Percentiles rank a stretch among this genome's conserved stretches.
phyloP scores from a whole-genome alignment of 2,113 vertebrate species.

The Oreochromis aureus region DNA sequence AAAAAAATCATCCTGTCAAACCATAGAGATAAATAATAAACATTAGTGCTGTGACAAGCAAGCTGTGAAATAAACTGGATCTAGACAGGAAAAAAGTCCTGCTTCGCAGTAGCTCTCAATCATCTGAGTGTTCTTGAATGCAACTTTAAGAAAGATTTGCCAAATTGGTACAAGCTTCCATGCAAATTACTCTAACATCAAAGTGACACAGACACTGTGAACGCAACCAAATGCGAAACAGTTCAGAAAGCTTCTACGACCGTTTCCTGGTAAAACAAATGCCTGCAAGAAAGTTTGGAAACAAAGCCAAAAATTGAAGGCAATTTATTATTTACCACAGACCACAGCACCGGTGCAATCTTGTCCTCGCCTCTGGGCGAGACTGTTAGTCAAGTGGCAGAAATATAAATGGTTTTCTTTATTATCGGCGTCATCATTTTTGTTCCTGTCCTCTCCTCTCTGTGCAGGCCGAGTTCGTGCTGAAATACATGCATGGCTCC shows the following conservation, averaged over 20 bases:
- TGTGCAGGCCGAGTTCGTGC: background rate
- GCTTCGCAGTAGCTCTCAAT: background rate
- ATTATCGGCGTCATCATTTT: background rate
- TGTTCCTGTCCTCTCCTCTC: background rate
- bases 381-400: background rate
- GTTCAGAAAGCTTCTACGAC: background rate
- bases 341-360: background rate
- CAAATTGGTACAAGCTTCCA: background rate
- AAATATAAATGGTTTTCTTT: background rate
- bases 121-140: background rate
- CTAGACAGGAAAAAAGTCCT: background rate
- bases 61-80: background rate
- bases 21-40: background rate
- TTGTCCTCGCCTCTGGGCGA: background rate
- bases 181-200: background rate
- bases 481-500: background rate
- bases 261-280: background rate
- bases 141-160: background rate
- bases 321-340: background rate
- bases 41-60: background rate
- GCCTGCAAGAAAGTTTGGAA: background rate
- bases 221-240: background rate
- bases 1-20: background rate
- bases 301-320: background rate
- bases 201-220: background rate